These are phyloP conservation scores for Macrobrachium nipponense DNA, from an alignment of 1,140 invertebrate genomes.

Conservation along the genomic window DNA sequence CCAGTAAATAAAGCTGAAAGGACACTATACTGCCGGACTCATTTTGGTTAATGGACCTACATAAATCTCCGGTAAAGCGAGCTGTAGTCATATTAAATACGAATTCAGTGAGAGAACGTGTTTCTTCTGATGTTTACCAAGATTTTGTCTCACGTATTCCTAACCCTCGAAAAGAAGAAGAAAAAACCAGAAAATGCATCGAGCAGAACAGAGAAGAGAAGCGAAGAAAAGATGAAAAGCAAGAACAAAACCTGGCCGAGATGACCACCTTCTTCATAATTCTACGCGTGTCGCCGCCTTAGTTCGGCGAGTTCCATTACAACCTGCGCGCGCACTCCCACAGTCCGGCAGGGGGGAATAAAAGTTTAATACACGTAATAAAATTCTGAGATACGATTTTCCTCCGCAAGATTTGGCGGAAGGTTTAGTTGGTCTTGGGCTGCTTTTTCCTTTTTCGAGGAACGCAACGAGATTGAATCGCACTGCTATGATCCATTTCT, in stretches of 20 bases:
- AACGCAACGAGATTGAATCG: no score
- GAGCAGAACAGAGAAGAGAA: conserved; percentile 3
- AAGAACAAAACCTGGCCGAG: neutral
- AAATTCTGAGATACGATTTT: conserved; percentile 62
- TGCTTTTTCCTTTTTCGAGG: no score
- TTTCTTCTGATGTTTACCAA: no score
- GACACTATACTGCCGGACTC: no score
- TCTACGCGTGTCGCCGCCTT: conserved; percentile 36
- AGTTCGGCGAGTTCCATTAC: conserved; percentile 46
- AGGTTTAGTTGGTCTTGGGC: neutral
- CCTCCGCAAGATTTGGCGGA: conserved; percentile 34
- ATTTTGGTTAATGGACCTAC: no score
- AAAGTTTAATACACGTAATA: conserved; percentile 61
- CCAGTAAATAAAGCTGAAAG: no score
- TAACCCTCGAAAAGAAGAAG: neutral
- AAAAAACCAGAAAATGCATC: neutral
- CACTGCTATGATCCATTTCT: neutral
- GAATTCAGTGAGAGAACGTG: no score
- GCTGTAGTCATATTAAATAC: no score
- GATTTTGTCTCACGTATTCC: no score
- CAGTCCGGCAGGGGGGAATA: conserved; percentile 47
- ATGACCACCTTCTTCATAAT: conserved; percentile 46
- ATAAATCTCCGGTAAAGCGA: no score
- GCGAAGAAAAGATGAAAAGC: conserved; percentile 2
- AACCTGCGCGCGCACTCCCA: conserved; percentile 42